Base-by-base conservation (phyloP, 2,113 vertebrate genomes). In the Percina caprodes region DNA sequence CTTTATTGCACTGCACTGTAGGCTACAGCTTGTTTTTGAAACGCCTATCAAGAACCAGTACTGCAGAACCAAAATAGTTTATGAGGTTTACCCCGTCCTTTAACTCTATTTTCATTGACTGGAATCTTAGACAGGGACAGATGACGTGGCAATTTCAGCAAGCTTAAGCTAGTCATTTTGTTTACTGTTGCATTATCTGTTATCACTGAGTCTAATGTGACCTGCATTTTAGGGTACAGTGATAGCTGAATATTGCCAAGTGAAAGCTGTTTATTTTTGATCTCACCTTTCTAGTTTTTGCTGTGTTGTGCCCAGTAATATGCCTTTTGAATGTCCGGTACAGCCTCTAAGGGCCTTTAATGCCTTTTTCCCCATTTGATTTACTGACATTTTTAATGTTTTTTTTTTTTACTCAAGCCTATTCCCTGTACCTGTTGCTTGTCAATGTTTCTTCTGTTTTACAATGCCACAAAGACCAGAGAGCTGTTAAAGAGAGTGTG, bases 371-470 rank as follows among this genome's bases (percentile, higher is more conserved):
- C 21, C 3, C 15, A 26, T 14, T 62, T n/a, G 2, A 26, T 26
- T 63, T 74, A 61, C 61, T 48, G 56, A 51, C 52, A 8, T 55
- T 39, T 42, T 39, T 10, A 39, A 39, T 68, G 48, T 9, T 18
- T 45, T 76, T 33, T 54, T 21, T 67, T 54, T 60, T 54, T 30
- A 24, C 65, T 35, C 18, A 54, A 54, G 39, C 49, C 26, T 58
- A 52, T 71, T 66, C 42, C 35, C 15, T 46, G 0, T 83, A 87
- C 85, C 80, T 91, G 86, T 83, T 80, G 75, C 60, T 73, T 78
- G 76, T 84, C 68, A 67, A 3, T 5, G 33, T 72, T 58, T 80
- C 71, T 84, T 75, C 60, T 75, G 61, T 82, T 83, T 83, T 71
- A 80, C 77, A 67, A 85, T n/a, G 46, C 79, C 62, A 69, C 68